phyloP scores from a whole-genome alignment of 2,888 invertebrate genomes.

The Aplocera efformata region DNA sequence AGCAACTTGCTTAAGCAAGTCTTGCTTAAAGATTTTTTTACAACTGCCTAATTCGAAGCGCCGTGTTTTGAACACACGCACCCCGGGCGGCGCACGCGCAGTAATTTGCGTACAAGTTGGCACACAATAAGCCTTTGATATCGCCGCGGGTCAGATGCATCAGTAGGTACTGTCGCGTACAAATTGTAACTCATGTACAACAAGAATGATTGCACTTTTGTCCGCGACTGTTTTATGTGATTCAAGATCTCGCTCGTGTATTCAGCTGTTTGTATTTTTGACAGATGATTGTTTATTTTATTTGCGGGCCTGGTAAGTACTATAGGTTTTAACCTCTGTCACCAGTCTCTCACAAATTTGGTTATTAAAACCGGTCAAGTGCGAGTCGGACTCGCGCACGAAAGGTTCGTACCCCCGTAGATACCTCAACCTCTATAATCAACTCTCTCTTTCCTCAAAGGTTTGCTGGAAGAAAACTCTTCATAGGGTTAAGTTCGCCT shows the following conservation, averaged over 20 bases:
- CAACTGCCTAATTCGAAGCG: slow-evolving; percentile 4
- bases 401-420: no score
- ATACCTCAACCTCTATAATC: no score
- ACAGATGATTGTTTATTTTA: slow-evolving; percentile 10
- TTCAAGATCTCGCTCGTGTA: slow-evolving; percentile 13
- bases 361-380: no score
- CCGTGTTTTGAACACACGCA: slow-evolving; percentile 3
- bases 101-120: slow-evolving; percentile 35
- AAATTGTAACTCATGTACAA: slow-evolving; percentile 29
- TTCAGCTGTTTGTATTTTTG: slow-evolving; percentile 18
- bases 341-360: no score
- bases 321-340: neutral
- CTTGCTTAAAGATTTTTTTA: no score
- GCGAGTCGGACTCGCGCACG: no score
- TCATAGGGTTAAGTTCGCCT: no score
- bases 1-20: slow-evolving; percentile 2
- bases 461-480: no score
- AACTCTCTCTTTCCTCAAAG: no score
- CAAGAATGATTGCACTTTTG: slow-evolving; percentile 29
- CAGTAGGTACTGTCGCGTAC: slow-evolving; percentile 23
- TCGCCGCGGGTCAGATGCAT: slow-evolving; percentile 33
- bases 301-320: neutral
- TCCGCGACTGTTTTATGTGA: slow-evolving; percentile 24
- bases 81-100: slow-evolving; percentile 19
- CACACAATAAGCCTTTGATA: slow-evolving; percentile 53